Evolutionary conservation across 2,797 vertebrate genomes (phyloP).

Genomic region (Chloroceryle inda): DNA sequence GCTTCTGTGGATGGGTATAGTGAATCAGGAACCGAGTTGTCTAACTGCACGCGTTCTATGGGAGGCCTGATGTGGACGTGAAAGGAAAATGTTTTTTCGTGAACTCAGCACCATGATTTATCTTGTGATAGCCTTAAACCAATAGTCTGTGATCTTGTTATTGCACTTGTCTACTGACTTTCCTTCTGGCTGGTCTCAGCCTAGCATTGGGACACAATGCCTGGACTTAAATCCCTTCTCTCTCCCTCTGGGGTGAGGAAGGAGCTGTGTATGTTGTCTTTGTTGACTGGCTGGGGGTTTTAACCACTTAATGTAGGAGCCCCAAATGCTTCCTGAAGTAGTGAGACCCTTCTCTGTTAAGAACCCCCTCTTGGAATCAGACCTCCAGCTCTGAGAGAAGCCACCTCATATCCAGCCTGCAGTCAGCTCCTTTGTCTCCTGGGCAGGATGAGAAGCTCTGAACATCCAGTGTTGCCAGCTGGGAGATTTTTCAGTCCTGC

Average conservation of each 20-base stretch:
- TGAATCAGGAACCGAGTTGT: background rate
- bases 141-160: background rate
- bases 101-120: background rate
- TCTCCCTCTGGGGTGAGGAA: rapidly evolving
- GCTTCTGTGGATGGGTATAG: background rate
- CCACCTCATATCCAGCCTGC: background rate
- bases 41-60: background rate
- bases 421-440: background rate
- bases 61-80: rapidly evolving
- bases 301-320: background rate
- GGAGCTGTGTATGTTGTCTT: background rate
- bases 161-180: background rate
- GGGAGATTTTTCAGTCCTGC: background rate
- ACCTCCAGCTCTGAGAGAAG: background rate
- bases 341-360: background rate
- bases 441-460: background rate
- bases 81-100: background rate
- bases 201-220: rapidly evolving
- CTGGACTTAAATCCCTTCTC: background rate
- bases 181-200: background rate
- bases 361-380: background rate
- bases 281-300: background rate
- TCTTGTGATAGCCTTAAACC: background rate
- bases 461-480: too few relatives aligned
- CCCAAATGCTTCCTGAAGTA: background rate